phyloP scores from a whole-genome alignment of 2,888 invertebrate species.

The Troides oblongomaculatus region DNA sequence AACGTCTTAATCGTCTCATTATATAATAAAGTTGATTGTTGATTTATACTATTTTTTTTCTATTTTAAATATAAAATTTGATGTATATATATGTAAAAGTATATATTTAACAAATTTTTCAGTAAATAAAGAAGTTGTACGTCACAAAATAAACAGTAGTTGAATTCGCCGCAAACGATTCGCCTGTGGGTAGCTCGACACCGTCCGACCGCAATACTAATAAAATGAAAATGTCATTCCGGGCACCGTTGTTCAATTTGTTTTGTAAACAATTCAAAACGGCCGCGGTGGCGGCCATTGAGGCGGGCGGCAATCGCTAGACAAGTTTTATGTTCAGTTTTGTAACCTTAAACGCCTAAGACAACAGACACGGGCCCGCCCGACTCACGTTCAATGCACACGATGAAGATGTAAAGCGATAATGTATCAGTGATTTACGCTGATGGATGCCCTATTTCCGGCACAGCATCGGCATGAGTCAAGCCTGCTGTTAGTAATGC shows the following conservation, averaged over 20 bases:
- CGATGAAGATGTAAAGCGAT: conserved; percentile 13
- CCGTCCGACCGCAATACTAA: conserved; percentile 27
- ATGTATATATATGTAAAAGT: too few relatives aligned
- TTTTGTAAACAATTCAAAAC: conserved; percentile 30
- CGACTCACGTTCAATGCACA: conserved; percentile 10
- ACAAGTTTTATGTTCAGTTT: conserved; percentile 15
- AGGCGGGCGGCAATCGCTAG: background rate
- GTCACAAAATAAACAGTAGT: conserved; percentile 17
- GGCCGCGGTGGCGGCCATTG: conserved; percentile 1
- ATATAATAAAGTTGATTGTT: too few relatives aligned
- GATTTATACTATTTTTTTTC: too few relatives aligned
- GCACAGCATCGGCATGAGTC: conserved; percentile 8
- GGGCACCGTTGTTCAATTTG: conserved; percentile 17
- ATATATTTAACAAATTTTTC: too few relatives aligned
- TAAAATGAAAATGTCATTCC: conserved; percentile 32
- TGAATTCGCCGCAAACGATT: background rate
- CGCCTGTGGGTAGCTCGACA: conserved; percentile 11
- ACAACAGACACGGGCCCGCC: conserved; percentile 4
- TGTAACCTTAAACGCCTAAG: conserved; percentile 6
- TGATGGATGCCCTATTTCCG: conserved; percentile 7
- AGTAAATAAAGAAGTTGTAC: background rate
- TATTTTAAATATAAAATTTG: too few relatives aligned
- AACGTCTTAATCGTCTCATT: too few relatives aligned
- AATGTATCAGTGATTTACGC: conserved; percentile 12
- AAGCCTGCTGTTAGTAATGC: background rate